phyloP scores from a whole-genome alignment of 2,888 invertebrate genomes.

The Hypena proboscidalis region DNA sequence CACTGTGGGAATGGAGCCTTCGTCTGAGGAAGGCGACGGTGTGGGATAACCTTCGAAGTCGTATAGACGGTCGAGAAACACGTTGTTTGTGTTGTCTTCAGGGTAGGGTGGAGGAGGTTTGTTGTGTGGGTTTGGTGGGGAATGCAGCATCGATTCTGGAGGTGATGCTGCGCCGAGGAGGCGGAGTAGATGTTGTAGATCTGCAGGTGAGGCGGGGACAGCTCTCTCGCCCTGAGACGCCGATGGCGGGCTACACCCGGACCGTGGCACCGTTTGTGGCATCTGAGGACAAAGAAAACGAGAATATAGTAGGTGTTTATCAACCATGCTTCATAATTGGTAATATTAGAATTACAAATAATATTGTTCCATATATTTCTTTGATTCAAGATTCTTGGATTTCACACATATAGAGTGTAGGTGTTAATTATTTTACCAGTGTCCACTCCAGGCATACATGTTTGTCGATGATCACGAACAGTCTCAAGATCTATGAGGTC shows the following conservation, averaged over 20 bases:
- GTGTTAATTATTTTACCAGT: constrained; percentile 35
- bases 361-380: no score
- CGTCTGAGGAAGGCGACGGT: constrained; percentile 82
- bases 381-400: constrained; percentile 31
- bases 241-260: constrained; percentile 91
- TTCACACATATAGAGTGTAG: constrained; percentile 17
- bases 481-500: neutral
- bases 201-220: constrained; percentile 84
- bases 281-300: constrained; percentile 86
- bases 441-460: constrained; percentile 17
- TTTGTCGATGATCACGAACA: constrained; percentile 18
- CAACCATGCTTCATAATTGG: no score
- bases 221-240: constrained; percentile 89
- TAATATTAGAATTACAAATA: no score
- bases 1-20: constrained; percentile 84
- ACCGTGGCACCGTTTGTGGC: constrained; percentile 93
- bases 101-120: constrained; percentile 78
- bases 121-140: constrained; percentile 73
- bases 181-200: constrained; percentile 75
- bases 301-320: no score
- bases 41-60: constrained; percentile 80
- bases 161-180: constrained; percentile 80
- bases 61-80: constrained; percentile 78
- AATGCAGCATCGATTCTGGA: constrained; percentile 78
- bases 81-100: constrained; percentile 62